Conservation (phyloP, 2,113 vertebrate species). For the Podarcis raffonei region DNA sequence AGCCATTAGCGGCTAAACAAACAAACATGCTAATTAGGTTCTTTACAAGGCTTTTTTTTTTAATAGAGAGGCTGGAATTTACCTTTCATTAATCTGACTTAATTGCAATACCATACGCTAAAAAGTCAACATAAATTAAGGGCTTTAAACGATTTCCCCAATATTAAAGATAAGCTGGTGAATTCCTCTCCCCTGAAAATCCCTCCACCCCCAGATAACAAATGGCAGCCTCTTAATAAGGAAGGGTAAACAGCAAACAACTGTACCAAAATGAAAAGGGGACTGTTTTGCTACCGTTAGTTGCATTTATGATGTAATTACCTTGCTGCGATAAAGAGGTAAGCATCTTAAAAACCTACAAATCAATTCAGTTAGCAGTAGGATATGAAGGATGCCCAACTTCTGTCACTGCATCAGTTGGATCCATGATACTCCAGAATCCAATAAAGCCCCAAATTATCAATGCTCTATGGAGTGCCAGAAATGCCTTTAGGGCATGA, state of each 20-base stretch:
- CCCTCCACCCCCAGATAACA: neutral
- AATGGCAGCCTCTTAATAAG: neutral
- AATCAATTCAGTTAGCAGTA: neutral
- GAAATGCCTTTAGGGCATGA: neutral
- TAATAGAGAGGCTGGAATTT: constrained; percentile 77
- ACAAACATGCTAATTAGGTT: constrained; percentile 80
- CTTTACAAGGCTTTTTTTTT: constrained; percentile 71
- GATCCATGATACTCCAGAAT: neutral
- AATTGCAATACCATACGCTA: constrained; percentile 77
- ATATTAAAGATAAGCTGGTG: constrained; percentile 36
- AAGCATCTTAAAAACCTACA: neutral
- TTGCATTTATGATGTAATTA: neutral
- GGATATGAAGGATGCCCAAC: neutral
- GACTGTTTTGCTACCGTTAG: neutral
- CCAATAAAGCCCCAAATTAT: neutral
- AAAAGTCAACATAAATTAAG: constrained; percentile 74
- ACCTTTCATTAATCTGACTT: constrained; percentile 84
- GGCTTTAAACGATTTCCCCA: constrained; percentile 55
- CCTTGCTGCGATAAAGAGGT: neutral
- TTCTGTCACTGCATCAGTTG: neutral
- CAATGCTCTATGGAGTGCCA: neutral
- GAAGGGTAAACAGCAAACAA: neutral
- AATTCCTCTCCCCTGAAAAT: neutral
- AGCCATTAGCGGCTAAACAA: constrained; percentile 80
- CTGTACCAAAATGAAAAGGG: neutral